Evolutionary conservation across 37 sponge, comb jelly and placozoan genomes (phyloP), one percentile per base, ranked within the genome.

Genomic region (Halisarca cf. caerulea): DNA sequence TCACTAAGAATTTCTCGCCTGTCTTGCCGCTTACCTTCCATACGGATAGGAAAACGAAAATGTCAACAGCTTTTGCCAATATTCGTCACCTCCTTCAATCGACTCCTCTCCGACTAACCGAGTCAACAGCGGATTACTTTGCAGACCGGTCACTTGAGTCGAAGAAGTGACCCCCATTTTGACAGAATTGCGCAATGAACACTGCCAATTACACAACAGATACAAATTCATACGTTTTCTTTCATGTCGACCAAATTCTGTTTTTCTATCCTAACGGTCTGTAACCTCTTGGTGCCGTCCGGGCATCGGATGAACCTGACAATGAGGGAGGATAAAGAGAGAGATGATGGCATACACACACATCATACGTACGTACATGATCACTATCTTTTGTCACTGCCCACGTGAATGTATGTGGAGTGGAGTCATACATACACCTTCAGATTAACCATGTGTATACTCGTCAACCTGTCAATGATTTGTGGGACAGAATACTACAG

Each of bases 41-140:
- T 43, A 71, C 0, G 91, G 91, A 0, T 80, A 66, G 3, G 45
- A 57, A 44, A 84, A 90, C 7, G 89, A 86, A 59, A 94, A 94
- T 0, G 80, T 79, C n/a, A 94, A 80, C 25, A 94, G 40, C 33
- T 90, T 86, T 55, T 88, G 66, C 94, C 94, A 94, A 75, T 88
- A 94, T 6, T 45, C 79, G 64, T 94, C 89, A 9, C 64, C 51
- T 25, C 61, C 77, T 7, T 80, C 23, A 14, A 94, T 39, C 0
- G 88, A 30, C 30, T 59, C 37, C 55, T 47, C 28, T n/a, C 91
- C 91, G 2, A 94, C 84, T 18, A 94, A 85, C 78, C 42, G 78
- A 25, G 44, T 80, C n/a, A 94, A 78, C 1, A 81, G 41, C 0
- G 74, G 59, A 54, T 94, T 94, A 24, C 85, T 89, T 40, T 82